phyloP scores from a whole-genome alignment of 2,113 vertebrate genomes.

The Dicrurus megarhynchus region DNA sequence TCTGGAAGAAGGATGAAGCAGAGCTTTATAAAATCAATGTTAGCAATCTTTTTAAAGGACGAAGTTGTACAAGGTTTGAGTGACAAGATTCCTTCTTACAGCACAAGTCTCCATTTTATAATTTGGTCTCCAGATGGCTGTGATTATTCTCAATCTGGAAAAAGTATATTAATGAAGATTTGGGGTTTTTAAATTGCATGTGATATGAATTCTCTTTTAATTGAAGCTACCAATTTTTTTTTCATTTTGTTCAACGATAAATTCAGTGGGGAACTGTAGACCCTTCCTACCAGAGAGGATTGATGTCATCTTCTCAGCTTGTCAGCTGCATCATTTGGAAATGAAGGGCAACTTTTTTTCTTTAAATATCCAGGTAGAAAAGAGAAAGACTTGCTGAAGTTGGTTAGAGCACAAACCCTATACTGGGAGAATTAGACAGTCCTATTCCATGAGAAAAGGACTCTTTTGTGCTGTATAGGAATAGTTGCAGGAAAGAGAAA shows the following conservation, averaged over 20 bases:
- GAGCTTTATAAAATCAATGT: not conserved
- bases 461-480: not conserved
- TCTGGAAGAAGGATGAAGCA: not conserved
- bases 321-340: not conserved
- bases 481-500: not conserved
- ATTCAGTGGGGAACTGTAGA: not conserved
- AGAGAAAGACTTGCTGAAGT: not conserved
- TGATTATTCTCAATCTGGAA: conserved; percentile 37
- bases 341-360: not conserved
- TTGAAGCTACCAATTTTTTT: not conserved
- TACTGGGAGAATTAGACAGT: not conserved
- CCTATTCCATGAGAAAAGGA: not conserved
- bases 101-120: conserved; percentile 15
- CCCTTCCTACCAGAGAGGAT: not conserved
- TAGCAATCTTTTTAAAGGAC: not conserved
- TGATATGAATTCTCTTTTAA: conserved; percentile 3
- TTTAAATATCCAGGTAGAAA: not conserved
- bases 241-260: not conserved
- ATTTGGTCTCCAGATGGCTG: conserved; percentile 48
- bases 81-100: conserved; percentile 24
- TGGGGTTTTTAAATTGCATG: not conserved
- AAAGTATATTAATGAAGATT: conserved; percentile 41
- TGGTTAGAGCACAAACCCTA: not conserved
- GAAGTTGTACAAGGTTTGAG: conserved; percentile 1
- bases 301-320: not conserved